phyloP scores from a whole-genome alignment of 1,140 invertebrate species.

The Diabrotica undecimpunctata region DNA sequence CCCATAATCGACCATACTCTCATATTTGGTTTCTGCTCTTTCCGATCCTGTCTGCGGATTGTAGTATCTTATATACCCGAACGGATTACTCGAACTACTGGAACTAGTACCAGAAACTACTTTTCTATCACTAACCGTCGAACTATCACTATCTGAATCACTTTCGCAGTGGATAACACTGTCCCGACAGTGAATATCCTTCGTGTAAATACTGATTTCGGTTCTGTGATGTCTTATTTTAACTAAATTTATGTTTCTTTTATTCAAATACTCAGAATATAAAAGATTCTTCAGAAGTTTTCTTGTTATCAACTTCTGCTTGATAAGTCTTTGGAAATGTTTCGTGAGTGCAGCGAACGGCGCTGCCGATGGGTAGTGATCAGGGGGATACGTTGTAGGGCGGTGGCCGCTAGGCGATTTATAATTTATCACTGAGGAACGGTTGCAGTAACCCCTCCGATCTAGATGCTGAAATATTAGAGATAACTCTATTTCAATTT shows the following conservation, averaged over 20 bases:
- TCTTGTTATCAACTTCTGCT: constrained; percentile 64
- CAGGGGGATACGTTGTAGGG: constrained; percentile 55
- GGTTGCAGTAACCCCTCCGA: constrained; percentile 52
- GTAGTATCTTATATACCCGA: constrained; percentile 62
- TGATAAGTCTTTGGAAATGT: constrained; percentile 69
- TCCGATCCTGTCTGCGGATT: constrained; percentile 47
- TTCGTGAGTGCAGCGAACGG: constrained; percentile 70
- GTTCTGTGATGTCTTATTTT: constrained; percentile 55
- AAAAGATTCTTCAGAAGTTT: constrained; percentile 70
- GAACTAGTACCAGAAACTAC: constrained; percentile 48
- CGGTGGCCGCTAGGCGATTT: constrained; percentile 52
- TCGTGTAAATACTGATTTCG: constrained; percentile 53
- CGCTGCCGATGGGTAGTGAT: constrained; percentile 61
- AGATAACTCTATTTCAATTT: background rate
- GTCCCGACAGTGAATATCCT: constrained; percentile 51
- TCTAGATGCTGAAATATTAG: constrained; percentile 39
- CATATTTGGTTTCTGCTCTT: constrained; percentile 39
- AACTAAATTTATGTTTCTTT: constrained; percentile 52
- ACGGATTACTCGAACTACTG: constrained; percentile 52
- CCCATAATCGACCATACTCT: constrained; percentile 53
- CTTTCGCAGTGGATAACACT: constrained; percentile 53
- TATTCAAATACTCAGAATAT: constrained; percentile 58
- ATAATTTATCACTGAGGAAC: constrained; percentile 50
- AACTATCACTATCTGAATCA: constrained; percentile 43
- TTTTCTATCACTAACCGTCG: constrained; percentile 51